These are phyloP conservation scores for Pygocentrus nattereri DNA, from an alignment of 2,797 vertebrate species.

Conservation along the genomic window DNA sequence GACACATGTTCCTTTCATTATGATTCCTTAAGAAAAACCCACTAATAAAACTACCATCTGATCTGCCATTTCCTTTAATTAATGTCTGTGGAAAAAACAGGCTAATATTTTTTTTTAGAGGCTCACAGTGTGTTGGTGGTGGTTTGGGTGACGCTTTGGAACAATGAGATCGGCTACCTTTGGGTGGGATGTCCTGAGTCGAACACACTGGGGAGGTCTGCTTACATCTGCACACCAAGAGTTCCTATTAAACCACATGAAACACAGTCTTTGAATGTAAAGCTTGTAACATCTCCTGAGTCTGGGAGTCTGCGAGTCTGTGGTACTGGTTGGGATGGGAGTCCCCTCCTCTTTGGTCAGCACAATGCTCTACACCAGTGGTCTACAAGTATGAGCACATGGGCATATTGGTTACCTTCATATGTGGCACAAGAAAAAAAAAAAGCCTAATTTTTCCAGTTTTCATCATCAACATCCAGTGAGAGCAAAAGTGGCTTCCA, in stretches of 20 bases:
- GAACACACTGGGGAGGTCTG: conserved; percentile 74
- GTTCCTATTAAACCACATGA: conserved; percentile 82
- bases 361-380: neutral
- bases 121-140: conserved; percentile 48
- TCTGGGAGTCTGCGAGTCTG: conserved; percentile 53
- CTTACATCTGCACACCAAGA: conserved; percentile 72
- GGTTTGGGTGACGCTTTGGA: conserved; percentile 49
- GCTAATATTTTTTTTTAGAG: conserved; percentile 62
- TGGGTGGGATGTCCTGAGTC: conserved; percentile 57
- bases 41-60: conserved; percentile 83
- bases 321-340: conserved; percentile 23
- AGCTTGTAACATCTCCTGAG: conserved; percentile 57
- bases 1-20: conserved; percentile 83
- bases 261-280: conserved; percentile 73
- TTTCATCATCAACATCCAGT: too few species aligned
- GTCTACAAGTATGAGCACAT: neutral
- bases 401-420: neutral
- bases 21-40: conserved; percentile 76
- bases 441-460: too few species aligned
- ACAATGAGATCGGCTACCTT: conserved; percentile 73
- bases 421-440: neutral
- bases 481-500: too few species aligned
- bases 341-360: conserved; percentile 19
- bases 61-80: conserved; percentile 81
- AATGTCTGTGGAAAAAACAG: conserved; percentile 72